Percentiles rank a stretch among this genome's conserved stretches.
These are phyloP conservation scores for Enoplosus armatus DNA, from an alignment of 2,797 vertebrate species.

Conservation along the genomic window DNA sequence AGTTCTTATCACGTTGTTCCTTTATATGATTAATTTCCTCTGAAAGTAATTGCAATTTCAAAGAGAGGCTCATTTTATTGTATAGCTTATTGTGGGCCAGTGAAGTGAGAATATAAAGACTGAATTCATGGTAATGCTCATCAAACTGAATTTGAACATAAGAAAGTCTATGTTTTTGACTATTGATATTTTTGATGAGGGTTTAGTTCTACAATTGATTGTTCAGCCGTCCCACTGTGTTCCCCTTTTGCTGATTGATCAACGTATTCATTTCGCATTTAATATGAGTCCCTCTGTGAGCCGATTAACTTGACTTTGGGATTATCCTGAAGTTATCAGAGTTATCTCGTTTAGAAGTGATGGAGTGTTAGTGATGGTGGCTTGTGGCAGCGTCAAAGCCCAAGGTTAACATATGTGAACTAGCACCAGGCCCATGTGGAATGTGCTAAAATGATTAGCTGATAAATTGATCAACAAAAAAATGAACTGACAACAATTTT, in stretches of 20 bases:
- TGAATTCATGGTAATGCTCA: constrained; percentile 37
- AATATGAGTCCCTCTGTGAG: background rate
- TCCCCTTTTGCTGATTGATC: background rate
- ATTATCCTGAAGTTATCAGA: constrained; percentile 1
- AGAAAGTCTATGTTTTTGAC: constrained; percentile 1
- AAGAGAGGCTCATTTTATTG: constrained; percentile 69
- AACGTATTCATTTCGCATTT: constrained; percentile 11
- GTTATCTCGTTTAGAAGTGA: background rate
- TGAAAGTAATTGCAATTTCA: constrained; percentile 80
- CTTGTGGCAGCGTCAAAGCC: background rate
- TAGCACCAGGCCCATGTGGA: background rate
- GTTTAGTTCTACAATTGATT: constrained; percentile 2
- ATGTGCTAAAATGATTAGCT: background rate
- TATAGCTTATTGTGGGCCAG: constrained; percentile 57
- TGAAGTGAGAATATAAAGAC: constrained; percentile 57
- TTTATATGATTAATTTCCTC: constrained; percentile 84
- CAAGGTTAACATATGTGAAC: background rate
- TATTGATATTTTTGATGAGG: constrained; percentile 17
- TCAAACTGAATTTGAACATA: constrained; percentile 32
- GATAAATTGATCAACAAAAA: constrained; percentile 3
- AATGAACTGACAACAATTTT: background rate
- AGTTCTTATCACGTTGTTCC: constrained; percentile 83
- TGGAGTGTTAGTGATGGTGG: background rate
- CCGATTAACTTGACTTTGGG: background rate
- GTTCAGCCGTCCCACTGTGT: background rate